Base-by-base conservation (phyloP, 2,888 invertebrate species). In the Ypsolopha scabrella region DNA sequence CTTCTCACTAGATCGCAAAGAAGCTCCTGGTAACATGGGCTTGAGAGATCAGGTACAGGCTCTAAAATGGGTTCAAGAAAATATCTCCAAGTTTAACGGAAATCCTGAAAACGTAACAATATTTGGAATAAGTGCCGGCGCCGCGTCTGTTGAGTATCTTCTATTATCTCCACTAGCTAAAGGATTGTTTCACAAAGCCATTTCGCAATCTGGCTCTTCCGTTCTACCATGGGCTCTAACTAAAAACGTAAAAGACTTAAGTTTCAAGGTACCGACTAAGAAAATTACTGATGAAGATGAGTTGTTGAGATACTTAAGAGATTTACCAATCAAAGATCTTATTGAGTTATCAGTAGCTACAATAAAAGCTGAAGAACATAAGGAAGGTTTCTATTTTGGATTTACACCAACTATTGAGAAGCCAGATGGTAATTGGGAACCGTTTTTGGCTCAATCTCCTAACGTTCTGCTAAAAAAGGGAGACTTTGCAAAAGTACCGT, bases 71-170 rank as follows among this genome's bases (percentile, higher is more conserved):
- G 68, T 88, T 0, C 73, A 87, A 56, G 59, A 70, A 48, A 88
- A 89, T 59, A 87, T 88, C 24, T 54, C 54, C 1, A 65, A 71
- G 10, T 88, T 89, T 57, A 78, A 80, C 24, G 89, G 88, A 8
- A 71, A 88, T 59, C 74, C 82, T 6, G 64, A 75, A 2, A 83
- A 77, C 63, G 82, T 89, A 0, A 87, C 88, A 6, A 70, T 89
- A 54, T 83, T 88, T 60, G 88, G 89, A 10, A 64, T 88, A 6
- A 88, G 88, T 61, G 88, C 88, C 37, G 89, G 88, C 2, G 87
- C 75, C 1, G 77, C 83, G 3, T 78, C 86, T 1, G 78, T 85
- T 0, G 83, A 87, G 57, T 85, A 80, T 56, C 67, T 80, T 6
- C 61, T 85, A 52, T 51, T 87, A 33, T 86, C 87, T 0, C 79